phyloP scores from a whole-genome alignment of 1,140 invertebrate genomes.

The Anoplophora glabripennis region DNA sequence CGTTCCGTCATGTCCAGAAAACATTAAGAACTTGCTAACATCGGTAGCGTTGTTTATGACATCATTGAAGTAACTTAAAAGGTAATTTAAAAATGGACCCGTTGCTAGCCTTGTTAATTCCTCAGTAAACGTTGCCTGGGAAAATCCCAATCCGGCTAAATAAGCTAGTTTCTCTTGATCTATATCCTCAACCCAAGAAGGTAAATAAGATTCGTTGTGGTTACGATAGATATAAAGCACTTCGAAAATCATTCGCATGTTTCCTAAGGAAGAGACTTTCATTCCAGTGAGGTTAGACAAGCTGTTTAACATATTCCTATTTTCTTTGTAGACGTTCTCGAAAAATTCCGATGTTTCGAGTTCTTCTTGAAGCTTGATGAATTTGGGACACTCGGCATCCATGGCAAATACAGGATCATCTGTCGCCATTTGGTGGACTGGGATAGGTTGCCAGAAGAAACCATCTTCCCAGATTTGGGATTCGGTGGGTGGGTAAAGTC shows the following conservation, averaged over 20 bases:
- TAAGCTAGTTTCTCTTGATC: neutral
- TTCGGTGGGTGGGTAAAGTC: slow-evolving; percentile 63
- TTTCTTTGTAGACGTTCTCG: slow-evolving; percentile 1
- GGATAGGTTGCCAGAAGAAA: slow-evolving; percentile 83
- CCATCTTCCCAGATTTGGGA: slow-evolving; percentile 59
- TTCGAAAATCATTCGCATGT: neutral
- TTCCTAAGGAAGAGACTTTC: neutral
- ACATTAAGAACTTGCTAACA: slow-evolving; percentile 43
- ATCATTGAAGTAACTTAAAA: slow-evolving; percentile 23
- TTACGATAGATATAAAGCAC: neutral
- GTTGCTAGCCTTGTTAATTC: slow-evolving; percentile 53
- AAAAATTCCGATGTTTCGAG: neutral
- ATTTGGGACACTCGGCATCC: slow-evolving; percentile 64
- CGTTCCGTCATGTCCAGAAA: slow-evolving; percentile 70
- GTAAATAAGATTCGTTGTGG: slow-evolving; percentile 1
- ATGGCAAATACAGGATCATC: slow-evolving; percentile 58
- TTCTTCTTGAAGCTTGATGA: neutral
- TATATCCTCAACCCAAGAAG: neutral
- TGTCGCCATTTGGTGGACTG: slow-evolving; percentile 67
- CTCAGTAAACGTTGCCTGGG: slow-evolving; percentile 45
- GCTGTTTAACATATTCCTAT: neutral
- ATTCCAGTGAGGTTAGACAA: neutral
- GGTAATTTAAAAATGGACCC: slow-evolving; percentile 59
- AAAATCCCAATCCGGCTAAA: slow-evolving; percentile 5
- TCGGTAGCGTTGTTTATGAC: slow-evolving; percentile 31